Evolutionary conservation across 1,140 invertebrate genomes (phyloP), one percentile per base, ranked within the genome.

Genomic region (Stegodyphus mimosarum): DNA sequence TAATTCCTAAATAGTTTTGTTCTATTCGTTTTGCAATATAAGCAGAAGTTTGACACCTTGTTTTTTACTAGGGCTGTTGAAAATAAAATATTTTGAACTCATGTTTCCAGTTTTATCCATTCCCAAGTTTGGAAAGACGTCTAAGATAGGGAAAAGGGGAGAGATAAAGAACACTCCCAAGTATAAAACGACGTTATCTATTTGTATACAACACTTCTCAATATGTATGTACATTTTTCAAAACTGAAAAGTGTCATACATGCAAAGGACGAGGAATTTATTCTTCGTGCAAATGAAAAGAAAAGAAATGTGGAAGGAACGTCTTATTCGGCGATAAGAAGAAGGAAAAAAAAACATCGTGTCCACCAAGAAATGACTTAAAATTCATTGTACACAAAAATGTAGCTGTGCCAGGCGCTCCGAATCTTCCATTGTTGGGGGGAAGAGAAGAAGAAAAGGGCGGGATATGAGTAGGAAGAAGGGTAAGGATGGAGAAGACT

Each of bases 191-290:
- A 71, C 83, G 74, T 86, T 86, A 78, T 86, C 83, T 86, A 77
- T 86, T 86, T 86, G 74, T 77, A 78, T 64, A 78, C 70, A 86
- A 78, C 83, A 84, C 73, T 75, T 72, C 83, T 86, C 83, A 78
- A 78, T 86, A 77, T 86, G 83, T 86, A 77, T 86, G 83, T 77
- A 75, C 74, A 86, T 86, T 86, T 86, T 86, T 86, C 83, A 78
- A 75, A 84, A 84, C 53, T 72, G 66, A 71, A 84, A 84, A 86
- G 74, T 86, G 83, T 86, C 83, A 86, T 60, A 55, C 83, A 86
- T 86, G 83, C 83, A 86, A 86, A 86, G 78, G 83, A 75, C 73
- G 81, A 60, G 72, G 81, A 78, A 86, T 86, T 86, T 78, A 77
- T 86, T 86, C 75, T 52, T 63, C 69, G 66, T 86, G 74, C 75